A percentile compares a stretch with the other conserved stretches of the same genome.
Evolutionary conservation across 2,888 invertebrate genomes (phyloP).

Genomic region (Lacanobia wlatinum): DNA sequence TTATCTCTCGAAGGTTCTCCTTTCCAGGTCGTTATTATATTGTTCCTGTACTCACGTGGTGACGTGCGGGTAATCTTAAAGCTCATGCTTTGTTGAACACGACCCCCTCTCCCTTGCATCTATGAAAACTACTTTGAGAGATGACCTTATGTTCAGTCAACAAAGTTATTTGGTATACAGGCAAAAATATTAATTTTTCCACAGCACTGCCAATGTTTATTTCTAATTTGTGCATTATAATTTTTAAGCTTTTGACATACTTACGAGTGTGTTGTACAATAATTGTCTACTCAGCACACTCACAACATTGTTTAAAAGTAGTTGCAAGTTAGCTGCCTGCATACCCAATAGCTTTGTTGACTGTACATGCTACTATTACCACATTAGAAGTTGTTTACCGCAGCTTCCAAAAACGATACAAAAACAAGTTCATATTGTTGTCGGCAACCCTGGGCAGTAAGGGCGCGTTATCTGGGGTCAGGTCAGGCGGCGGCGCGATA

Average conservation of each 20-base stretch:
- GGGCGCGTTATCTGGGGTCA: slow-evolving; percentile 54
- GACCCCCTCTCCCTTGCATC: background rate
- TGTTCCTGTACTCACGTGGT: background rate
- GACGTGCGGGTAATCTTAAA: too few relatives aligned
- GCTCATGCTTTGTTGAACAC: background rate
- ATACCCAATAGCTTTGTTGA: too few relatives aligned
- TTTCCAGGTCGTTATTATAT: background rate
- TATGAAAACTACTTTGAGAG: background rate
- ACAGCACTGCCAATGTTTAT: too few relatives aligned
- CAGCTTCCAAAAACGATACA: slow-evolving; percentile 1
- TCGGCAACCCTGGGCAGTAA: slow-evolving; percentile 35
- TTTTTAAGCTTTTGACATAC: too few relatives aligned
- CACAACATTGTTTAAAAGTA: too few relatives aligned
- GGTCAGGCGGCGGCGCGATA: slow-evolving; percentile 40
- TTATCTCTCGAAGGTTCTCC: slow-evolving; percentile 59
- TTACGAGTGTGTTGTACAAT: too few relatives aligned
- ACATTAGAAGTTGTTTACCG: slow-evolving; percentile 1
- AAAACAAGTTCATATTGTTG: slow-evolving; percentile 1
- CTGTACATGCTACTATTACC: background rate
- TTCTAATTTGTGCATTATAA: too few relatives aligned
- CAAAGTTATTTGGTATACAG: too few relatives aligned
- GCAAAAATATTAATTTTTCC: too few relatives aligned
- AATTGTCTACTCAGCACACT: too few relatives aligned
- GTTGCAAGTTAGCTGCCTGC: too few relatives aligned
- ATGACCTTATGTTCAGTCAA: background rate